phyloP scores from a whole-genome alignment of 2,888 invertebrate genomes.

The Steromphala cineraria region DNA sequence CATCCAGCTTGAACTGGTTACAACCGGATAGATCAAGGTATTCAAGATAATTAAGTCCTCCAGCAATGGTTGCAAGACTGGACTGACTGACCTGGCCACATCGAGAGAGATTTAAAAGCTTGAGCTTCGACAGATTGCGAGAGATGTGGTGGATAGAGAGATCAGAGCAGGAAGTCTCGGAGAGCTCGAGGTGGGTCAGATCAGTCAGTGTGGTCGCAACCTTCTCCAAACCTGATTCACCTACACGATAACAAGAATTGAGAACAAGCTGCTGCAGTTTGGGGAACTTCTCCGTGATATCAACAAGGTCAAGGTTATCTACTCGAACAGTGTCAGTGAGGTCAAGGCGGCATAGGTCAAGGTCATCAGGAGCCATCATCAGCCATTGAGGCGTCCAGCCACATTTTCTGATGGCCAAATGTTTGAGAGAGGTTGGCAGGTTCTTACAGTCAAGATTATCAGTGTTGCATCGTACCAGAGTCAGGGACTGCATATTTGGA shows the following conservation, averaged over 20 bases:
- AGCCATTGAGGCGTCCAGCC: constrained; percentile 60
- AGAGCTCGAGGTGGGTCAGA: constrained; percentile 46
- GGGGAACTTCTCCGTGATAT: constrained; percentile 40
- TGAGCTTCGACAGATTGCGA: constrained; percentile 44
- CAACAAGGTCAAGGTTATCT: constrained; percentile 50
- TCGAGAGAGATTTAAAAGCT: constrained; percentile 41
- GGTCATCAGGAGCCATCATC: neutral
- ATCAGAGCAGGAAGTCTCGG: constrained; percentile 43
- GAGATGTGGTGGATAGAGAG: constrained; percentile 57
- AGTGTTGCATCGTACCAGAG: constrained; percentile 48
- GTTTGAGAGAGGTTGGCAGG: constrained; percentile 49
- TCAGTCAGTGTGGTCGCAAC: constrained; percentile 43
- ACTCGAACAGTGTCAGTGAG: constrained; percentile 47
- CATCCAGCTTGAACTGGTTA: constrained; percentile 26
- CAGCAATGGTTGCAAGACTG: constrained; percentile 41
- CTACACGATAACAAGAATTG: constrained; percentile 55
- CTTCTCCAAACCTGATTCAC: constrained; percentile 42
- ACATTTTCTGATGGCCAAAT: constrained; percentile 45
- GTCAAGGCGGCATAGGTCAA: constrained; percentile 49
- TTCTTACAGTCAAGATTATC: constrained; percentile 44
- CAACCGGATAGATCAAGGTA: constrained; percentile 46
- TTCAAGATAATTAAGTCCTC: constrained; percentile 44
- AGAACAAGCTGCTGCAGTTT: constrained; percentile 47
- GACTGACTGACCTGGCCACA: constrained; percentile 45
- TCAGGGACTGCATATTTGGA: constrained; percentile 57